A percentile compares a stretch with the other conserved stretches of the same genome.
Evolutionary conservation across 2,797 vertebrate genomes (phyloP).

Genomic region (Jordanella pulchra): DNA sequence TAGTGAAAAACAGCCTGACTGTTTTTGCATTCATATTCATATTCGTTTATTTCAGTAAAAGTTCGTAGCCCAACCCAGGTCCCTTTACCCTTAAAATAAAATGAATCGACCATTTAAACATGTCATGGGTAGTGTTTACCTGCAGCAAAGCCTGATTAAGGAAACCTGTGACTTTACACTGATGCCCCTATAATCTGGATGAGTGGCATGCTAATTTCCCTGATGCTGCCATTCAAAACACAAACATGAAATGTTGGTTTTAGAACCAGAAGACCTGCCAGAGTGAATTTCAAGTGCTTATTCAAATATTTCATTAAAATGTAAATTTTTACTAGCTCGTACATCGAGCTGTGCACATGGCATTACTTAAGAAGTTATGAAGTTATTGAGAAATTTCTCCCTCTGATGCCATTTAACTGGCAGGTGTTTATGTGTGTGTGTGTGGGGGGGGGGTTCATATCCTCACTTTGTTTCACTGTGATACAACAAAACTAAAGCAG

Average conservation of each 20-base stretch:
- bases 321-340: slow-evolving; percentile 84
- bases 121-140: slow-evolving; percentile 82
- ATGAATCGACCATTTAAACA: slow-evolving; percentile 73
- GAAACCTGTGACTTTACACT: slow-evolving; percentile 81
- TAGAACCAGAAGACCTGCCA: slow-evolving; percentile 80
- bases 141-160: slow-evolving; percentile 81
- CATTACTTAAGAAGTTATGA: slow-evolving; percentile 88
- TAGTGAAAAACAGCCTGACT: slow-evolving; percentile 21
- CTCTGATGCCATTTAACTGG: slow-evolving; percentile 82
- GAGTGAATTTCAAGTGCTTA: slow-evolving; percentile 89
- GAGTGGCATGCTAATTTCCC: slow-evolving; percentile 85
- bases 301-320: slow-evolving; percentile 93
- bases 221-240: slow-evolving; percentile 87
- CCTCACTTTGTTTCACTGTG: slow-evolving; percentile 82
- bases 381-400: slow-evolving; percentile 80
- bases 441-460: slow-evolving; percentile 57
- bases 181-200: slow-evolving; percentile 83
- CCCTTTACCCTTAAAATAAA: slow-evolving; percentile 50
- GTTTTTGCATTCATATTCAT: slow-evolving; percentile 39
- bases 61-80: slow-evolving; percentile 36
- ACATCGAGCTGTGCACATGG: slow-evolving; percentile 84
- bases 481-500: slow-evolving; percentile 68
- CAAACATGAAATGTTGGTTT: slow-evolving; percentile 88
- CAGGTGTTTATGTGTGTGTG: background rate
- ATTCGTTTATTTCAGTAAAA: slow-evolving; percentile 40